Evolutionary conservation across 2,113 vertebrate species (phyloP).

Genomic region (Pluvianellus socialis): DNA sequence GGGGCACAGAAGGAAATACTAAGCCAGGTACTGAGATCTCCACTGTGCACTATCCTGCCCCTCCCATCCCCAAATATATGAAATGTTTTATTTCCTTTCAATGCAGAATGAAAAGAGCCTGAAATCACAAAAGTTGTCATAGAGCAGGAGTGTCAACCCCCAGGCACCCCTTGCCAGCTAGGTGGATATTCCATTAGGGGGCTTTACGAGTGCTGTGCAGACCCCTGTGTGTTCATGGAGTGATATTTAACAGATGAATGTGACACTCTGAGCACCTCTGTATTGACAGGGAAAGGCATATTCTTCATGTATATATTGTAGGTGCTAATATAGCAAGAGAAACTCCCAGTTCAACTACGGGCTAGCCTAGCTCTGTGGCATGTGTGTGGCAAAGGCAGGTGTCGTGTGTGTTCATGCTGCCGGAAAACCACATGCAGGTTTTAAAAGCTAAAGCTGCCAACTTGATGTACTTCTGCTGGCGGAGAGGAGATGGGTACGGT

Average conservation of each 20-base stretch:
- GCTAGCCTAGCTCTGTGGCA: neutral
- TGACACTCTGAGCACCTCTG: neutral
- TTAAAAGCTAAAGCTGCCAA: neutral
- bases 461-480: neutral
- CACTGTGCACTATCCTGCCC: neutral
- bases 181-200: neutral
- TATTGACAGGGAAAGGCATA: neutral
- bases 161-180: neutral
- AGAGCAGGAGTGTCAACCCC: neutral
- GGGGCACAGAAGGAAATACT: neutral
- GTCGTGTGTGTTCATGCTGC: neutral
- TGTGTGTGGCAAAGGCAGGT: neutral
- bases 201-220: neutral
- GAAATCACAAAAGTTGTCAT: neutral
- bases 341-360: neutral
- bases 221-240: neutral
- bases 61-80: neutral
- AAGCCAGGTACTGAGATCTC: neutral
- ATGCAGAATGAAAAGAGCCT: neutral
- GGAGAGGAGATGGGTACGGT: neutral
- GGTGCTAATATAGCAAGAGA: neutral
- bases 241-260: neutral
- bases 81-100: neutral
- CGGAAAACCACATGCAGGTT: neutral
- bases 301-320: neutral